These are phyloP conservation scores for Nothoprocta perdicaria DNA, from an alignment of 2,113 vertebrate genomes.

Conservation along the genomic window DNA sequence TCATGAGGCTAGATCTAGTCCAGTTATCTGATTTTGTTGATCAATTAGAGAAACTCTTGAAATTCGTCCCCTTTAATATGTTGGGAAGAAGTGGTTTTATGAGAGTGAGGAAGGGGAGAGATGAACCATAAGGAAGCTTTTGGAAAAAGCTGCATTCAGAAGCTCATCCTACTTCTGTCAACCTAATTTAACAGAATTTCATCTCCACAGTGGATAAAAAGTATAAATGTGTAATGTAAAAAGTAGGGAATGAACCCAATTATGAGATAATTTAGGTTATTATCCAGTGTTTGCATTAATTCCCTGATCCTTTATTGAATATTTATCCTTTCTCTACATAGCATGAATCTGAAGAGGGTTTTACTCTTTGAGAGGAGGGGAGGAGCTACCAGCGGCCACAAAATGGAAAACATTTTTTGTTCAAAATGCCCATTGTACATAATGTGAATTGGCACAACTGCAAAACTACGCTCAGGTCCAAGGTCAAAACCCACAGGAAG, in stretches of 20 bases:
- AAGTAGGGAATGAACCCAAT: not conserved
- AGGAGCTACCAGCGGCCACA: not conserved
- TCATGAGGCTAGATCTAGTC: not conserved
- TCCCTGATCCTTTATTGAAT: not conserved
- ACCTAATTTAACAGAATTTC: constrained; percentile 8
- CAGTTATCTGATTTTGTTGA: not conserved
- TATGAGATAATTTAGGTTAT: not conserved
- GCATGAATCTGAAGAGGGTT: not conserved
- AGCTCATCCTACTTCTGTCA: constrained; percentile 11
- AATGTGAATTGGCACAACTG: not conserved
- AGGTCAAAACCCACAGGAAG: rapidly evolving
- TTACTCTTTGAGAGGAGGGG: not conserved
- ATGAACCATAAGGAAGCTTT: constrained; percentile 1
- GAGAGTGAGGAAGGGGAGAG: not conserved
- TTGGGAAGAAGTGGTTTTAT: constrained; percentile 31
- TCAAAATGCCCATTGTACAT: not conserved
- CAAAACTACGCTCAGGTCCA: not conserved
- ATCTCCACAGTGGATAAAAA: not conserved
- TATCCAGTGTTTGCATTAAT: constrained; percentile 1
- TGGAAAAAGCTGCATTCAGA: constrained; percentile 9
- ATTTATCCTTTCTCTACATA: not conserved
- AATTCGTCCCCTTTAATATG: constrained; percentile 31
- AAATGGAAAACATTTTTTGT: not conserved
- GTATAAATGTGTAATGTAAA: not conserved
- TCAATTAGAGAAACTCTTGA: constrained; percentile 46